Evolutionary conservation across 1,140 invertebrate species (phyloP).

Genomic region (Coenobita brevimanus): DNA sequence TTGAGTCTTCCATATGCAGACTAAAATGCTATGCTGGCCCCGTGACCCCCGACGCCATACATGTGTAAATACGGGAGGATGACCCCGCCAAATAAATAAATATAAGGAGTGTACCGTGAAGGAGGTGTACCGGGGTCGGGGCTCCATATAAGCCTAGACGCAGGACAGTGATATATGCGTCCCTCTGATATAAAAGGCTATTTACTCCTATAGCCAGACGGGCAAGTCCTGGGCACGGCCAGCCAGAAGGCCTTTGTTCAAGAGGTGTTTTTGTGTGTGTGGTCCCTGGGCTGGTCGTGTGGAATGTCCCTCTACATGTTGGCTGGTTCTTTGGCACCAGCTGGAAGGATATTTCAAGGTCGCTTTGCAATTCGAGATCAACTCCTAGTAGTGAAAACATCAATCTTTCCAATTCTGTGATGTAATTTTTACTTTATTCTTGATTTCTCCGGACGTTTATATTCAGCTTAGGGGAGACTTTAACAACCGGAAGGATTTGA

Average conservation of each 20-base stretch:
- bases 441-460: too few relatives aligned
- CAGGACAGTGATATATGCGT: conserved; percentile 42
- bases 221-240: conserved; percentile 30
- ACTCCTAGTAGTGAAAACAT: too few relatives aligned
- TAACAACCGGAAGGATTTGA: too few relatives aligned
- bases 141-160: conserved; percentile 33
- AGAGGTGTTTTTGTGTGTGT: conserved; percentile 37
- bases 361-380: too few relatives aligned
- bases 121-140: background rate
- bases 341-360: background rate
- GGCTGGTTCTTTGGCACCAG: background rate
- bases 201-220: conserved; percentile 32
- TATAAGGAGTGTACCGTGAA: too few relatives aligned
- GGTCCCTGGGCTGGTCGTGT: conserved; percentile 7
- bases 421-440: too few relatives aligned
- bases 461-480: too few relatives aligned
- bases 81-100: background rate
- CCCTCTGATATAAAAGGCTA: conserved; percentile 41
- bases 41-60: too few relatives aligned
- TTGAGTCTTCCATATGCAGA: too few relatives aligned
- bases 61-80: too few relatives aligned
- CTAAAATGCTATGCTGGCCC: too few relatives aligned
- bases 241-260: conserved; percentile 33
- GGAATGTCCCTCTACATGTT: conserved; percentile 10
- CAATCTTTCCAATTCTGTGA: too few relatives aligned